These are phyloP conservation scores for Lepus townsendii DNA, from an alignment of 2,797 vertebrate species.

Conservation along the genomic window DNA sequence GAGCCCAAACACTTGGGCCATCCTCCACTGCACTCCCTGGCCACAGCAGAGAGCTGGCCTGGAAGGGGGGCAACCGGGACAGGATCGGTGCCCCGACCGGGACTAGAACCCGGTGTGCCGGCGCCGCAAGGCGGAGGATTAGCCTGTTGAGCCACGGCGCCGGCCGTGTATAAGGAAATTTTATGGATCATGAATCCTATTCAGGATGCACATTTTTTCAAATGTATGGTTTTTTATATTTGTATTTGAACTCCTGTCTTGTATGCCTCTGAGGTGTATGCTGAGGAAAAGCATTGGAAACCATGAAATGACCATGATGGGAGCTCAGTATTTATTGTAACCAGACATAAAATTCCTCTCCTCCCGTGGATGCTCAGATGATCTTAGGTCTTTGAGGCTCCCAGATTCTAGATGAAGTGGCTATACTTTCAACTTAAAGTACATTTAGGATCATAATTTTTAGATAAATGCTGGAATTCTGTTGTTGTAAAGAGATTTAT, in stretches of 20 bases:
- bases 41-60: no score
- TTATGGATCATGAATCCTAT: neutral
- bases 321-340: neutral
- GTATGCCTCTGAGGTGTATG: neutral
- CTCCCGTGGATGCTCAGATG: accelerated
- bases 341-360: neutral
- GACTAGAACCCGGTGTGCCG: no score
- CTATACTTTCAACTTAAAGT: neutral
- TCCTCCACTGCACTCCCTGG: no score
- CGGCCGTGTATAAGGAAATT: neutral
- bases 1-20: no score
- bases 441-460: neutral
- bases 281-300: neutral
- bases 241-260: neutral
- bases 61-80: no score
- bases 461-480: neutral
- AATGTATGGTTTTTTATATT: neutral
- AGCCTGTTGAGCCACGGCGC: no score
- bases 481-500: neutral
- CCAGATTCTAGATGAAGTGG: neutral
- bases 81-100: no score
- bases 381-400: neutral
- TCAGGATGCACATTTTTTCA: neutral
- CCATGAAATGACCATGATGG: accelerated
- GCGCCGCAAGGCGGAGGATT: no score